Evolutionary conservation across 1,140 invertebrate genomes (phyloP).

Genomic region (Penaeus indicus): DNA sequence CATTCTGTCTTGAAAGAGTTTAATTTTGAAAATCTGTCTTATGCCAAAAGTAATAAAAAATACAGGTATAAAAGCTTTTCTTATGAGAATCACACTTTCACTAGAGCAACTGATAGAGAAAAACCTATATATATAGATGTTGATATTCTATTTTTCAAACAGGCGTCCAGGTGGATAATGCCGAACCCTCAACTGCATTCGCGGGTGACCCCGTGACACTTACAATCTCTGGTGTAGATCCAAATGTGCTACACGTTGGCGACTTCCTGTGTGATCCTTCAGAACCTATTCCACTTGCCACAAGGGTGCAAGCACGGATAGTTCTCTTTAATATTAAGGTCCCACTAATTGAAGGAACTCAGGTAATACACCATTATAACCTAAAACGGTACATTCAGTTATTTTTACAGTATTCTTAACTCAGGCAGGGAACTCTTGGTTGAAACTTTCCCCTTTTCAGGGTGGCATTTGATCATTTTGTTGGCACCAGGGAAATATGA

Average conservation of each 20-base stretch:
- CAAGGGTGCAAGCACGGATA: constrained; percentile 89
- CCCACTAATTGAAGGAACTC: constrained; percentile 92
- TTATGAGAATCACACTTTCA: too few species aligned
- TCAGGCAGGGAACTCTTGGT: too few species aligned
- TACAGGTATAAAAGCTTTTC: too few species aligned
- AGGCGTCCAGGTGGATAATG: constrained; percentile 46
- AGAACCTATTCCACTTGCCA: constrained; percentile 83
- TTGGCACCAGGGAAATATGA: too few species aligned
- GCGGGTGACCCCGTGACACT: constrained; percentile 93
- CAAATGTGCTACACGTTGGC: constrained; percentile 86
- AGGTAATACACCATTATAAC: constrained; percentile 73
- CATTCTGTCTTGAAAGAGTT: too few species aligned
- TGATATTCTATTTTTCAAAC: constrained; percentile 64
- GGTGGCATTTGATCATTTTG: too few species aligned
- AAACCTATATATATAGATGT: constrained; percentile 6
- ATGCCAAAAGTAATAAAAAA: too few species aligned
- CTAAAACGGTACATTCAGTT: not conserved
- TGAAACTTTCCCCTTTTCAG: too few species aligned
- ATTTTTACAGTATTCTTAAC: not conserved
- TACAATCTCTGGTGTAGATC: constrained; percentile 81
- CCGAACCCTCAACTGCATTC: constrained; percentile 79
- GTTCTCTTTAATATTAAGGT: constrained; percentile 93
- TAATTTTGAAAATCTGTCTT: too few species aligned
- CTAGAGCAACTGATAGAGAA: not conserved
- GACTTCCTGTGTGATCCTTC: constrained; percentile 86